A percentile compares a stretch with the other conserved stretches of the same genome.
phyloP scores from a whole-genome alignment of 1,140 invertebrate genomes.

The Drosophila fuyamai region DNA sequence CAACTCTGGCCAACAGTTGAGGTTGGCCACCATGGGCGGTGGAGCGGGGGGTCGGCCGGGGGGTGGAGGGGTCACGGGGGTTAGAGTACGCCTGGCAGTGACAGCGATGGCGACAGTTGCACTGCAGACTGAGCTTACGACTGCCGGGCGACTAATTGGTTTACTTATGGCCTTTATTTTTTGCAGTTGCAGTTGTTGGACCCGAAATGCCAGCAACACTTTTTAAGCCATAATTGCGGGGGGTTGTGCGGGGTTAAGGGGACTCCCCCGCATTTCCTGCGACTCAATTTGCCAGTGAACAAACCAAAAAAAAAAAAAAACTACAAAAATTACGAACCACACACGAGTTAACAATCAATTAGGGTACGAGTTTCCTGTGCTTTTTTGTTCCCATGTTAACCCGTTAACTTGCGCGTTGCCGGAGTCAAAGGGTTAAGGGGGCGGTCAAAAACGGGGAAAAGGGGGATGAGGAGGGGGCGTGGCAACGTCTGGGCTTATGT shows the following conservation, averaged over 20 bases:
- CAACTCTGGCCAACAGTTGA: slow-evolving; percentile 6
- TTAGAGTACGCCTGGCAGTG: slow-evolving; percentile 17
- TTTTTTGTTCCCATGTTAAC: neutral
- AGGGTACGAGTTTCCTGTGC: slow-evolving; percentile 16
- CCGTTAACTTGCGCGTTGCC: neutral
- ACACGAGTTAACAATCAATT: slow-evolving; percentile 59
- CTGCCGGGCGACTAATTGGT: slow-evolving; percentile 60
- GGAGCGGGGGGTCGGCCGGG: neutral
- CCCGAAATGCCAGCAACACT: slow-evolving; percentile 25
- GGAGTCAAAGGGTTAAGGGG: slow-evolving; percentile 7
- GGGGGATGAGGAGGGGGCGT: neutral
- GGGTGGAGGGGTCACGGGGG: slow-evolving; percentile 9
- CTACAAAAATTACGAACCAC: slow-evolving; percentile 12
- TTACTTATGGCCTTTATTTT: slow-evolving; percentile 64
- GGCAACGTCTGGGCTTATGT: slow-evolving; percentile 20
- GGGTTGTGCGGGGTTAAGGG: neutral
- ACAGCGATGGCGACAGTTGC: slow-evolving; percentile 30
- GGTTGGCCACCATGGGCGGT: neutral
- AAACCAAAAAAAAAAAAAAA: neutral
- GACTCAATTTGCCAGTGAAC: slow-evolving; percentile 22
- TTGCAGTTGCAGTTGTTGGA: slow-evolving; percentile 9
- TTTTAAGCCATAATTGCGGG: slow-evolving; percentile 45
- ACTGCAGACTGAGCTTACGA: slow-evolving; percentile 29
- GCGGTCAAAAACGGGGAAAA: neutral
- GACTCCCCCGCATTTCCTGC: slow-evolving; percentile 9